These are phyloP conservation scores for Sprattus sprattus DNA, from an alignment of 2,113 vertebrate species.

Conservation along the genomic window DNA sequence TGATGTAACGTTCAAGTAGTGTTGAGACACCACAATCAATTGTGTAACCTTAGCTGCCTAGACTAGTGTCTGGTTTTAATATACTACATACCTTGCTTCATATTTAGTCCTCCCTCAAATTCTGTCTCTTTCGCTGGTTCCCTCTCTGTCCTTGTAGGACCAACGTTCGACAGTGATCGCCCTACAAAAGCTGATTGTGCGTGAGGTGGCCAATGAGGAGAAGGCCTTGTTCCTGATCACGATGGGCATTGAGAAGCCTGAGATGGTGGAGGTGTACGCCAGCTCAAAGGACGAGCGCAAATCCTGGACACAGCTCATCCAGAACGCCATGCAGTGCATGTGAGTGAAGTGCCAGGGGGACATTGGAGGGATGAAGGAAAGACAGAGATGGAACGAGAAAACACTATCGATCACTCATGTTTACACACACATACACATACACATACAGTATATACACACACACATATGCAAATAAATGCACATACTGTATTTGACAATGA, in stretches of 20 bases:
- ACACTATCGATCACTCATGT: neutral
- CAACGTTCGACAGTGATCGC: constrained; percentile 91
- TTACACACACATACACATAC: neutral
- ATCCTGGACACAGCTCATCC: constrained; percentile 85
- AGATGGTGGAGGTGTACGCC: constrained; percentile 91
- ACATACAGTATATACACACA: constrained; percentile 22
- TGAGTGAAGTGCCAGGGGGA: constrained; percentile 58
- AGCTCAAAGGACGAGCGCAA: constrained; percentile 88
- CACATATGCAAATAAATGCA: neutral
- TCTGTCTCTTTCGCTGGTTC: neutral
- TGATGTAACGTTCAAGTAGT: neutral
- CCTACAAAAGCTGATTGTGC: constrained; percentile 86
- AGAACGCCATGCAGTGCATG: constrained; percentile 83
- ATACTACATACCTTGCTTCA: neutral
- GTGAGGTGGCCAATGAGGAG: constrained; percentile 92
- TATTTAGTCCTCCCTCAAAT: neutral
- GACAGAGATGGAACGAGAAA: neutral
- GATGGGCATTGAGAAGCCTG: constrained; percentile 77
- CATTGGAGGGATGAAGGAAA: no score
- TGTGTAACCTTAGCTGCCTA: neutral
- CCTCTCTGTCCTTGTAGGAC: constrained; percentile 69
- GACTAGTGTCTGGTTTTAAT: neutral
- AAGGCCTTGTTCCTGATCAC: constrained; percentile 90
- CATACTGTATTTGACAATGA: neutral
- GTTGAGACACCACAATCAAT: neutral